Evolutionary conservation across 1,140 invertebrate genomes (phyloP).

Genomic region (Pseudomyrmex sp.): DNA sequence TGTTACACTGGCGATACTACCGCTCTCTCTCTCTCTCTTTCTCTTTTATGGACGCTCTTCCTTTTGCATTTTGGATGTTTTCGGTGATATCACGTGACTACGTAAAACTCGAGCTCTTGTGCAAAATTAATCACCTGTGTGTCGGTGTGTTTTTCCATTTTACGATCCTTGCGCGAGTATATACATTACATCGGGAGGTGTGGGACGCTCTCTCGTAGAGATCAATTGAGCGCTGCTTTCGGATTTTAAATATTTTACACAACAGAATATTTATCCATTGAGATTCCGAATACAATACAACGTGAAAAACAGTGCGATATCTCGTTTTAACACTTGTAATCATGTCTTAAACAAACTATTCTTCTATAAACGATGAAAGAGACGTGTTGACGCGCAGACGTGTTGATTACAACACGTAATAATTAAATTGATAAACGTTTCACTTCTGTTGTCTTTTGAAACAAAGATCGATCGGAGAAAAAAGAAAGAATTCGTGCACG

Average conservation of each 20-base stretch:
- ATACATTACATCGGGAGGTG: background rate
- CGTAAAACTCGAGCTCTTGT: slow-evolving; percentile 21
- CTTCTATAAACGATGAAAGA: too few species aligned
- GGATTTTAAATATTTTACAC: slow-evolving; percentile 20
- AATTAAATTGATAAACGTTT: too few species aligned
- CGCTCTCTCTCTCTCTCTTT: background rate
- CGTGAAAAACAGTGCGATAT: too few species aligned
- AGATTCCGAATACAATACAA: too few species aligned
- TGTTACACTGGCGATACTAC: background rate
- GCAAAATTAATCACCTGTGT: slow-evolving; percentile 35
- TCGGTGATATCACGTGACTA: slow-evolving; percentile 36
- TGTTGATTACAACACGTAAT: too few species aligned
- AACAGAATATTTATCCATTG: too few species aligned
- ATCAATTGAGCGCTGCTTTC: slow-evolving; percentile 1
- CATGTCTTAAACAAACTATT: too few species aligned
- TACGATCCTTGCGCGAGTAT: slow-evolving; percentile 16
- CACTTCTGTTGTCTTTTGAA: background rate
- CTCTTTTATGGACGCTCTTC: slow-evolving; percentile 11
- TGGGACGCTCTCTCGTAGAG: slow-evolving; percentile 6
- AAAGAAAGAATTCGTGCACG: background rate
- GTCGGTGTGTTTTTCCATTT: slow-evolving; percentile 14
- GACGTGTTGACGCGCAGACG: background rate
- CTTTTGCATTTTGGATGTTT: slow-evolving; percentile 36
- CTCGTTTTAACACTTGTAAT: too few species aligned
- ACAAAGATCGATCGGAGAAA: background rate